Percentiles rank a stretch among this genome's conserved stretches.
phyloP scores from a whole-genome alignment of 2,888 invertebrate genomes.

The Achlya flavicornis region DNA sequence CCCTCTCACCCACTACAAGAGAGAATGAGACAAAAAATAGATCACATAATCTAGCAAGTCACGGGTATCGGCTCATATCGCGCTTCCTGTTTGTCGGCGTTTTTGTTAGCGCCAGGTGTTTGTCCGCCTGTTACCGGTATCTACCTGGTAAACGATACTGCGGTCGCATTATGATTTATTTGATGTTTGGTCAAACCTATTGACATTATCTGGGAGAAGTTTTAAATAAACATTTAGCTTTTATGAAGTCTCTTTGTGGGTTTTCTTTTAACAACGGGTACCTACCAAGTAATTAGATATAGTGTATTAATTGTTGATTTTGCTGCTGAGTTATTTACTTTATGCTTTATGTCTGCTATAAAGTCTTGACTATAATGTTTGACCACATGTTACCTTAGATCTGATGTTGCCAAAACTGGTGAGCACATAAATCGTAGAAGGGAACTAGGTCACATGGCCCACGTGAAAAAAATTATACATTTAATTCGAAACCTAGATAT shows the following conservation, averaged over 20 bases:
- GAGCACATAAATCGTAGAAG: too few relatives aligned
- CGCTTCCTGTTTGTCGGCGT: slow-evolving; percentile 33
- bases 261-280: not conserved
- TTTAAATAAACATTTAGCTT: not conserved
- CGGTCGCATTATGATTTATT: slow-evolving; percentile 9
- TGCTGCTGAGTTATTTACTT: too few relatives aligned
- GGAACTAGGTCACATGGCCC: too few relatives aligned
- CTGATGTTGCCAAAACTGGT: too few relatives aligned
- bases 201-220: slow-evolving; percentile 4
- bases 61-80: slow-evolving; percentile 15
- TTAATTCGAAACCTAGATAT: too few relatives aligned
- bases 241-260: not conserved
- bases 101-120: slow-evolving; percentile 45
- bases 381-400: too few relatives aligned
- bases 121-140: slow-evolving; percentile 22
- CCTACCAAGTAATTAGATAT: too few relatives aligned
- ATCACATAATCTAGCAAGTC: slow-evolving; percentile 31
- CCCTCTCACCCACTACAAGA: slow-evolving; percentile 6
- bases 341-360: too few relatives aligned
- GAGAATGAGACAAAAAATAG: slow-evolving; percentile 32
- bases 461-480: too few relatives aligned
- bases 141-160: slow-evolving; percentile 21
- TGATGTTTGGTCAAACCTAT: slow-evolving; percentile 1
- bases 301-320: too few relatives aligned
- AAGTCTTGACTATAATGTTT: too few relatives aligned